These are phyloP conservation scores for Phrynosoma blainvillii DNA, from an alignment of 2,113 vertebrate species.

Conservation along the genomic window DNA sequence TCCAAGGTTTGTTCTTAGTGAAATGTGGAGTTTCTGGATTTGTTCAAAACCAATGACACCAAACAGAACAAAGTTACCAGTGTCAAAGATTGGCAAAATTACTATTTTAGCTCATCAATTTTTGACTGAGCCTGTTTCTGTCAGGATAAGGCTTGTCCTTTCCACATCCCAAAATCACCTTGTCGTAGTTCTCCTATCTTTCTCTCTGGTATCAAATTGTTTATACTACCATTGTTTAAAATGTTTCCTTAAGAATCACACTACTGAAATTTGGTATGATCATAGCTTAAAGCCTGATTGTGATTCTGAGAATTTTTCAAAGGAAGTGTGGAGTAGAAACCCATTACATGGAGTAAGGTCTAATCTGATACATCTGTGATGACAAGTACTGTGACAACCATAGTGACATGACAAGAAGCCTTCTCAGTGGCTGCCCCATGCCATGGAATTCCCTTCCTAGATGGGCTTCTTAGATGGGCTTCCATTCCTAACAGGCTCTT, in stretches of 20 bases:
- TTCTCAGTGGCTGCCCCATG: too few relatives aligned
- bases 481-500: too few relatives aligned
- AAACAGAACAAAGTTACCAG: constrained; percentile 2
- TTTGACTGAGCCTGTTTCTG: neutral
- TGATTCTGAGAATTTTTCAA: neutral
- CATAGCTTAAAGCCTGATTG: neutral
- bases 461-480: too few relatives aligned
- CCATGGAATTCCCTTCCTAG: neutral
- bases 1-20: constrained; percentile 31
- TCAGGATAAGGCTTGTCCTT: neutral
- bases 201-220: neutral
- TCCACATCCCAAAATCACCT: neutral
- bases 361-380: neutral
- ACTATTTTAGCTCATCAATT: constrained; percentile 16
- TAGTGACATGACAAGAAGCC: neutral
- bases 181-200: neutral
- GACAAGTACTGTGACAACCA: neutral
- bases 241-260: too few relatives aligned
- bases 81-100: neutral
- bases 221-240: too few relatives aligned
- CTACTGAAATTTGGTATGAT: neutral
- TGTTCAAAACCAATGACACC: constrained; percentile 51
- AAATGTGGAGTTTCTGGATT: constrained; percentile 44
- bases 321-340: neutral
- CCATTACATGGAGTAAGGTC: neutral